Percentiles rank a stretch among this genome's conserved stretches.
Evolutionary conservation across 2,888 invertebrate species (phyloP).

Genomic region (Spilosoma lubricipeda): DNA sequence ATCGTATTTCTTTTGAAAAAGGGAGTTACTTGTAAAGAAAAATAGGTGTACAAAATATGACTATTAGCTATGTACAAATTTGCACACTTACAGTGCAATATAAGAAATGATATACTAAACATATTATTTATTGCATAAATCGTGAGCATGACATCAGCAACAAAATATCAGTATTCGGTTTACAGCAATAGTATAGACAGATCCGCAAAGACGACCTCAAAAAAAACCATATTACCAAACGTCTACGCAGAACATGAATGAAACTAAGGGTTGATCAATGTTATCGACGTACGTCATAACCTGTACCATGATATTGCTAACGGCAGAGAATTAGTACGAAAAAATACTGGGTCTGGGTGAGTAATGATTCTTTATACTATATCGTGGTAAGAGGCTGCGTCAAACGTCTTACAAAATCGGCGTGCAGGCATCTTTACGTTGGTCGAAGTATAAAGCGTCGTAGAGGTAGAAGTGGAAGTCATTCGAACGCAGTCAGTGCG

Average conservation of each 20-base stretch:
- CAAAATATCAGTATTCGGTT: conserved; percentile 38
- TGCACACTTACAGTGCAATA: not conserved
- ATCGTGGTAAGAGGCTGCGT: conserved; percentile 74
- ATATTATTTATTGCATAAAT: conserved; percentile 29
- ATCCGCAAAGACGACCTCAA: conserved; percentile 79
- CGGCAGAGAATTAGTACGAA: conserved; percentile 24
- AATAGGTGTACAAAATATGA: not conserved
- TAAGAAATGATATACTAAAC: not conserved
- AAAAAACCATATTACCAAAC: conserved; percentile 78
- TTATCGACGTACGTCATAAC: conserved; percentile 72
- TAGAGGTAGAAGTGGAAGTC: conserved; percentile 76
- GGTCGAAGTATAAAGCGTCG: conserved; percentile 84
- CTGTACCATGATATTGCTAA: conserved; percentile 63
- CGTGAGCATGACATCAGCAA: conserved; percentile 38
- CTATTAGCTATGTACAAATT: not conserved
- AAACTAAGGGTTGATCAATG: conserved; percentile 83
- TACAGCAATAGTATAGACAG: conserved; percentile 58
- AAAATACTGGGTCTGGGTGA: conserved; percentile 42
- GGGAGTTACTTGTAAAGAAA: not conserved
- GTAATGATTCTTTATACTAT: conserved; percentile 41
- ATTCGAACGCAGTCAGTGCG: conserved; percentile 83
- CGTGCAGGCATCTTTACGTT: conserved; percentile 79
- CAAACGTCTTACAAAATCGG: conserved; percentile 83
- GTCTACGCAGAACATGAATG: conserved; percentile 78
- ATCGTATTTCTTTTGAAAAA: not conserved